Percentiles rank a stretch among this genome's conserved stretches.
Conservation (phyloP, 1,140 invertebrate species). For the Brachionus sp. region DNA sequence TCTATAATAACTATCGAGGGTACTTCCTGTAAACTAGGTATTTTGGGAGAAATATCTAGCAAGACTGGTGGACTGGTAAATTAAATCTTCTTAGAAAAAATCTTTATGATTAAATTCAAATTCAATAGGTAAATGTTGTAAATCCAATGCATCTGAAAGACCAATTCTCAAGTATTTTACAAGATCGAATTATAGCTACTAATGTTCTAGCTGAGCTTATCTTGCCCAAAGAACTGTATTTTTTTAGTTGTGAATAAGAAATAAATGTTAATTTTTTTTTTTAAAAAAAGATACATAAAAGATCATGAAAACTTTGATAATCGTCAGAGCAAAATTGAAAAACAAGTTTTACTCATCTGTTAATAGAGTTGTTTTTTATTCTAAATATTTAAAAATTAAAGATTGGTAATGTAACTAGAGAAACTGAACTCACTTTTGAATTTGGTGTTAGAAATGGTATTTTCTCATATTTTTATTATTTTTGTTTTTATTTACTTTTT, state of each 20-base stretch:
- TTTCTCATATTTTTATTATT: background rate
- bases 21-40: background rate
- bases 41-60: background rate
- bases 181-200: constrained; percentile 56
- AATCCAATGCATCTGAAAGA: constrained; percentile 55
- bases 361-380: background rate
- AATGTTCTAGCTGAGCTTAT: constrained; percentile 54
- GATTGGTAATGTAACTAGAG: constrained; percentile 54
- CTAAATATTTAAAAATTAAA: constrained; percentile 30
- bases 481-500: background rate
- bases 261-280: background rate
- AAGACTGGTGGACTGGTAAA: background rate
- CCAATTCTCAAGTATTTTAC: constrained; percentile 55
- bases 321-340: background rate
- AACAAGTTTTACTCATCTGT: background rate
- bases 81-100: background rate
- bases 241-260: too few relatives aligned
- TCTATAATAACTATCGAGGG: constrained; percentile 1
- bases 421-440: constrained; percentile 56
- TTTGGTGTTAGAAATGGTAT: constrained; percentile 50
- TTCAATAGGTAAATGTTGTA: constrained; percentile 55
- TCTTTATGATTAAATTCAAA: background rate
- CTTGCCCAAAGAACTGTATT: constrained; percentile 54
- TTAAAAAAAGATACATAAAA: background rate
- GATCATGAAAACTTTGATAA: constrained; percentile 27